Evolutionary conservation across 64 coral and sea anemone species (phyloP).

Genomic region (Montipora cactus): DNA sequence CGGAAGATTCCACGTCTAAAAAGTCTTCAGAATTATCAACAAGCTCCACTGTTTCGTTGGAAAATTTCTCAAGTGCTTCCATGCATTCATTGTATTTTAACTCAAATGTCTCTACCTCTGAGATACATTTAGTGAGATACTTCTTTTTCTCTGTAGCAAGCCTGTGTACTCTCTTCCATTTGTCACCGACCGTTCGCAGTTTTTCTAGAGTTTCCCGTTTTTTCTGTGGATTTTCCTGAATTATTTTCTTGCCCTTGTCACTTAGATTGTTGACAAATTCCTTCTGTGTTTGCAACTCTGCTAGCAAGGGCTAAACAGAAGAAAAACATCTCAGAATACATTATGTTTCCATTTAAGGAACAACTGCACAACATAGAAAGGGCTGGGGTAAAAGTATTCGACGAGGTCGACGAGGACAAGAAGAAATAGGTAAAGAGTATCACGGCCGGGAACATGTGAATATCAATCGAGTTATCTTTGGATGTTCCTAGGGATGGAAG

Average conservation of each 20-base stretch:
- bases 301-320: slow-evolving; percentile 70
- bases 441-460: too few relatives aligned
- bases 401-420: too few relatives aligned
- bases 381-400: too few relatives aligned
- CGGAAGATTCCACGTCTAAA: slow-evolving; percentile 10
- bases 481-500: too few relatives aligned
- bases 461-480: too few relatives aligned
- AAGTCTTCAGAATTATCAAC: slow-evolving; percentile 15
- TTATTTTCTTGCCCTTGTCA: slow-evolving; percentile 69
- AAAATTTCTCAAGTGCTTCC: slow-evolving; percentile 52
- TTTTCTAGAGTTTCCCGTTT: slow-evolving; percentile 71
- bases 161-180: slow-evolving; percentile 76
- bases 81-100: slow-evolving; percentile 70
- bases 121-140: slow-evolving; percentile 50
- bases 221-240: slow-evolving; percentile 74
- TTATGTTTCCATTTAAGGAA: neutral
- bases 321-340: neutral
- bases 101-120: slow-evolving; percentile 70
- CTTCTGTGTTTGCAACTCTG: slow-evolving; percentile 79
- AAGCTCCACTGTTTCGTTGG: neutral
- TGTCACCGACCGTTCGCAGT: slow-evolving; percentile 59
- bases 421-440: too few relatives aligned
- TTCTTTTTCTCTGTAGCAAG: slow-evolving; percentile 72
- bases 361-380: neutral
- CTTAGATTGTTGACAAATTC: slow-evolving; percentile 85